phyloP scores from a whole-genome alignment of 2,888 invertebrate species.

The Boloria selene region DNA sequence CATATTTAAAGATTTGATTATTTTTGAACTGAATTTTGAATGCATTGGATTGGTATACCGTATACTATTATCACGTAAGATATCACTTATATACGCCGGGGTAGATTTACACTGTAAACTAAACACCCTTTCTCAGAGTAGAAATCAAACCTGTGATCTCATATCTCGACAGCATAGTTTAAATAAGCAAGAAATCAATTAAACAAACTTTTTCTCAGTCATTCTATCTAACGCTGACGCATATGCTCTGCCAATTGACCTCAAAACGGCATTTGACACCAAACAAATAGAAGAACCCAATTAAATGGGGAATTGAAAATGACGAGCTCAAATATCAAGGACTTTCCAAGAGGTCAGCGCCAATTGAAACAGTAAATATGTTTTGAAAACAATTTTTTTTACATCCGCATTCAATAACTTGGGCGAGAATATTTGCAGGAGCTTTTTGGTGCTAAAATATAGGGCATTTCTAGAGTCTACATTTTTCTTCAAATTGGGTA shows the following conservation, averaged over 20 bases:
- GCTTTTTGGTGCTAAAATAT: background rate
- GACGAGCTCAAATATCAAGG: slow-evolving; percentile 57
- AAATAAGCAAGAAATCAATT: background rate
- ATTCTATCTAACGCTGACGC: slow-evolving; percentile 27
- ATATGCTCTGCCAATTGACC: slow-evolving; percentile 45
- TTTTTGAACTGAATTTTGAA: too few species aligned
- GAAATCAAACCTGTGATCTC: too few species aligned
- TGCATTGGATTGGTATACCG: too few species aligned
- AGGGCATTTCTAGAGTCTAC: background rate
- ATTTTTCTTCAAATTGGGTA: background rate
- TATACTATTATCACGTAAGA: too few species aligned
- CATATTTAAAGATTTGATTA: background rate
- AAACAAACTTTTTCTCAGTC: background rate
- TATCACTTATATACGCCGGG: too few species aligned
- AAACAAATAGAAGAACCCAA: slow-evolving; percentile 52
- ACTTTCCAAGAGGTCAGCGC: slow-evolving; percentile 41
- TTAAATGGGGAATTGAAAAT: slow-evolving; percentile 56
- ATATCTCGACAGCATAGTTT: background rate
- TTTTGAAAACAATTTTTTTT: slow-evolving; percentile 39
- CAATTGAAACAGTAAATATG: slow-evolving; percentile 45
- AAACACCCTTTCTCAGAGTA: too few species aligned
- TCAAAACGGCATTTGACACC: slow-evolving; percentile 49
- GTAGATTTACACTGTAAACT: too few species aligned
- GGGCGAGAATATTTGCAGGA: slow-evolving; percentile 4
- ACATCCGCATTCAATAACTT: slow-evolving; percentile 22